Evolutionary conservation across 2,797 vertebrate genomes (phyloP).

Genomic region (Megaceryle alcyon): DNA sequence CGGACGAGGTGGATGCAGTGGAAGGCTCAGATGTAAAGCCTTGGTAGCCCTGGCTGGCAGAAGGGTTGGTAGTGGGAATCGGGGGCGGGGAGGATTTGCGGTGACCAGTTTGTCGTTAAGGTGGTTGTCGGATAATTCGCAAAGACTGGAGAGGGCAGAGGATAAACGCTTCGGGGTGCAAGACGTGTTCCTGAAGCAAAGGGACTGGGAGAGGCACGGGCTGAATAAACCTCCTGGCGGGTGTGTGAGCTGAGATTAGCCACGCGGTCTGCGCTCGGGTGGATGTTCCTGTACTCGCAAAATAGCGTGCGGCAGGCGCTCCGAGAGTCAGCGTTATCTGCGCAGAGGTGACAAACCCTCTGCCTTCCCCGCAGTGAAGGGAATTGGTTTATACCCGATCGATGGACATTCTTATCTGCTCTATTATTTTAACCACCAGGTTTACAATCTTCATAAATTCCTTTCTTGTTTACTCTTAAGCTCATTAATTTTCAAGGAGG

Average conservation of each 20-base stretch:
- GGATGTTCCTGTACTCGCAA: background rate
- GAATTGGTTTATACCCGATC: background rate
- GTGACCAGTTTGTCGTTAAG: background rate
- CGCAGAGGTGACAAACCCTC: background rate
- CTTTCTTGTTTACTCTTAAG: background rate
- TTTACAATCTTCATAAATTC: slow-evolving; percentile 62
- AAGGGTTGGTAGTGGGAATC: background rate
- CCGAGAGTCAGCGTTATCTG: background rate
- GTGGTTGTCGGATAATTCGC: background rate
- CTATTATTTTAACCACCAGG: background rate
- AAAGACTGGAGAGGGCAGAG: background rate
- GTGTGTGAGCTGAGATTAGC: background rate
- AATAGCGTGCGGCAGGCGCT: background rate
- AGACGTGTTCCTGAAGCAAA: background rate
- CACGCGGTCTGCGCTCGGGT: background rate
- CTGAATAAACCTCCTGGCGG: background rate
- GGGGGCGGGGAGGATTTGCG: background rate
- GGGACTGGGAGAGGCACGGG: slow-evolving; percentile 16
- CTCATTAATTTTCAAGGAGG: background rate
- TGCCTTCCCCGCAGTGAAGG: background rate
- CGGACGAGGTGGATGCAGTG: background rate
- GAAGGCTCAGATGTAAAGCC: background rate
- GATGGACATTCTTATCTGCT: background rate
- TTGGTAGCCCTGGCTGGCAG: background rate
- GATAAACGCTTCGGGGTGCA: background rate